A percentile compares a stretch with the other conserved stretches of the same genome.
Conservation (phyloP, 2,888 invertebrate genomes). For the Drosophila mayaguana region DNA sequence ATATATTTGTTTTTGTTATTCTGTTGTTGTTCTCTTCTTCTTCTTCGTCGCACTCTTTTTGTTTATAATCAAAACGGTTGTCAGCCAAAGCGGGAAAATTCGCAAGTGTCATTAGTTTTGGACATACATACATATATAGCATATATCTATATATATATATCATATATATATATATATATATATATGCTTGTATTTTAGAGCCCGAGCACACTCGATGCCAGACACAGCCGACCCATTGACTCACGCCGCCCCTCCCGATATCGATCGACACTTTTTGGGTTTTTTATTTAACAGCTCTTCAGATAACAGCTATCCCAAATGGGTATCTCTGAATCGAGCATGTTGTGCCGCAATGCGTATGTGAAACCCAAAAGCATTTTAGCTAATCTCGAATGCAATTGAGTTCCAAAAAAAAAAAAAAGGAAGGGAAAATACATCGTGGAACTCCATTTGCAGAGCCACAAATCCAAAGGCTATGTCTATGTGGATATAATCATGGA, state of each 20-base stretch:
- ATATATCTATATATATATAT: conserved; percentile 10
- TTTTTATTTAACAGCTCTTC: conserved; percentile 16
- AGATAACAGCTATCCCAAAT: conserved; percentile 32
- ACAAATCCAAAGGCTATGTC: neutral
- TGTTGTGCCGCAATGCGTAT: neutral
- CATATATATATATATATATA: neutral
- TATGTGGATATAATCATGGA: no score
- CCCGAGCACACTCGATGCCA: neutral
- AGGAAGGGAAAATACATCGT: neutral
- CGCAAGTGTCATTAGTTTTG: conserved; percentile 10
- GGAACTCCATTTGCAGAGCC: neutral
- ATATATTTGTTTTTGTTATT: neutral
- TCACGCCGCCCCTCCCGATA: conserved; percentile 27
- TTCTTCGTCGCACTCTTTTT: neutral
- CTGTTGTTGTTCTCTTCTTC: neutral
- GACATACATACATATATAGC: neutral
- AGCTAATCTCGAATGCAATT: neutral
- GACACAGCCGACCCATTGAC: conserved; percentile 26
- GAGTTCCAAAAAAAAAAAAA: neutral
- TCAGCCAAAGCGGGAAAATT: conserved; percentile 7
- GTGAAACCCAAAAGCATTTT: neutral
- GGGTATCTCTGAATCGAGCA: neutral
- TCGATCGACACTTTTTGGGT: conserved; percentile 37
- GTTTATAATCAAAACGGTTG: conserved; percentile 10
- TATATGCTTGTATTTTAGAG: neutral